Evolutionary conservation across 2,888 invertebrate species (phyloP), one percentile per base, ranked within the genome.

Genomic region (Gibbula magus): DNA sequence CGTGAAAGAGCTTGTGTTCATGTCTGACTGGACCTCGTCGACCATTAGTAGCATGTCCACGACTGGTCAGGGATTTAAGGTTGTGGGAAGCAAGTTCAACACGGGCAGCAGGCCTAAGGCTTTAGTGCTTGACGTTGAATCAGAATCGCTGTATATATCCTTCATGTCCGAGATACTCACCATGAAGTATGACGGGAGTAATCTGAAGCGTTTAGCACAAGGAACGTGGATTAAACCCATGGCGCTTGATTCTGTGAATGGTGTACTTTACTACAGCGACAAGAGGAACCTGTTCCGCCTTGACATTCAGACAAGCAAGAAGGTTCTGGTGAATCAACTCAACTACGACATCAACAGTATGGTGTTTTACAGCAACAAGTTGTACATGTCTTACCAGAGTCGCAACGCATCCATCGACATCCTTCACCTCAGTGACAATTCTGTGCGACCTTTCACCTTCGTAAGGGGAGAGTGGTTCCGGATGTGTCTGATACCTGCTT

Each of bases 291-390:
- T 70, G 20, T 70, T n/a, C 32, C 10, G 70, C 20, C 10, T 70
- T 29, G 35, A 70, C 20, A n/a, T 70, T 32, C 13, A 29, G 5
- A 20, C 35, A 13, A 70, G 20, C 20, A 3, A 70, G 39, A 70
- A 39, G 70, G 70, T n/a, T 10, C 32, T 70, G 70, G 70, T 70
- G 70, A 35, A 70, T 10, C 70, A 70, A 35, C 32, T 70, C n/a
- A 39, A 70, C 32, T 39, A 70, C 35, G 39, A 20, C 20, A n/a
- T 32, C n/a, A 70, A 70, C 39, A 20, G 32, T 13, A 10, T 70
- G 3, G 70, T 70, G 35, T 39, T 70, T 10, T 20, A 70, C 20
- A 35, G 35, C 20, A 39, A 70, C 32, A 70, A 20, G 39, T 10
- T 70, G 70, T 70, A 70, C 20, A 20, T 70, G 20, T 32, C 70